These are phyloP conservation scores for Nesoenas mayeri DNA, from an alignment of 2,113 vertebrate species.

Conservation along the genomic window DNA sequence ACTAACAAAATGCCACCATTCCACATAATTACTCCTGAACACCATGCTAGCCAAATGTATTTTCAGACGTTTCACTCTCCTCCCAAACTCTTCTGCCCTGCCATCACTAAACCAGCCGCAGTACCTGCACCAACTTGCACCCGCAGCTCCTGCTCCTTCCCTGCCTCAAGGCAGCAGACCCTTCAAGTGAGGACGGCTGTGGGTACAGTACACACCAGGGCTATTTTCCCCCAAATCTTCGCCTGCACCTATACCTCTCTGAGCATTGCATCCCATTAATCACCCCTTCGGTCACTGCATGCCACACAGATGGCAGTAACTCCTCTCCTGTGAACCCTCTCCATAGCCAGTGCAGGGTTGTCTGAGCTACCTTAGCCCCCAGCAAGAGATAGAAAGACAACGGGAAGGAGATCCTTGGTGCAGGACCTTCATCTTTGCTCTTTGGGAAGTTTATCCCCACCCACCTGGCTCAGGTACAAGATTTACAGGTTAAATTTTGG, in stretches of 20 bases:
- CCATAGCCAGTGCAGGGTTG: not conserved
- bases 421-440: not conserved
- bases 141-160: not conserved
- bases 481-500: not conserved
- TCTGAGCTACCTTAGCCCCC: not conserved
- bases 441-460: not conserved
- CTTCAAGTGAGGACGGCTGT: not conserved
- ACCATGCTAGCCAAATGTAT: not conserved
- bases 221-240: not conserved
- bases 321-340: not conserved
- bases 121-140: accelerated
- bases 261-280: not conserved
- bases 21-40: not conserved
- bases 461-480: not conserved
- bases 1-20: not conserved
- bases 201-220: not conserved
- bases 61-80: not conserved
- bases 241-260: not conserved
- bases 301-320: not conserved
- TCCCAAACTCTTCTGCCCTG: not conserved
- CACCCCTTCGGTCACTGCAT: not conserved
- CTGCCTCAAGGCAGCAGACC: not conserved
- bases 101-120: not conserved
- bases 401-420: not conserved
- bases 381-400: not conserved